phyloP scores from a whole-genome alignment of 2,888 invertebrate species.

The Mystacides longicornis region DNA sequence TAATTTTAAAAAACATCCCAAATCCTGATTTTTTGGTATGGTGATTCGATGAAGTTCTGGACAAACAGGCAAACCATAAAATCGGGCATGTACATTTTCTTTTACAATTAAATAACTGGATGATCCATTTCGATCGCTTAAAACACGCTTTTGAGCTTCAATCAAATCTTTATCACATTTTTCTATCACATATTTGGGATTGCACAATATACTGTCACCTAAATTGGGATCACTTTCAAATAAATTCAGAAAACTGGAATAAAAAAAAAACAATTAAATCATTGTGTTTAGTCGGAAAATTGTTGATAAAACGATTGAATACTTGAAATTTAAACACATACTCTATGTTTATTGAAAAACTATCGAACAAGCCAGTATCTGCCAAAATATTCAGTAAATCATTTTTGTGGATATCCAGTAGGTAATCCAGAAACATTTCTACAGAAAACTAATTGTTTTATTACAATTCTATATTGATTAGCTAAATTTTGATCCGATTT shows the following conservation, averaged over 20 bases:
- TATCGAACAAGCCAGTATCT: conserved; percentile 13
- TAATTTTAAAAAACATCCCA: conserved; percentile 65
- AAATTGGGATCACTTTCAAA: conserved; percentile 61
- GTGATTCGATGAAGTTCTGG: conserved; percentile 58
- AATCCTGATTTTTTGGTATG: conserved; percentile 64
- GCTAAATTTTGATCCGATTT: no score
- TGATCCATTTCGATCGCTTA: conserved; percentile 38
- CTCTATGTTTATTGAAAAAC: conserved; percentile 16
- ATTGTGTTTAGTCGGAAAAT: background rate
- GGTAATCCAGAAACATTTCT: conserved; percentile 19
- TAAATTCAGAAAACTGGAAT: conserved; percentile 59
- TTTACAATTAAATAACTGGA: conserved; percentile 44
- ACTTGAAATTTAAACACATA: conserved; percentile 5
- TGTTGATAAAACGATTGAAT: background rate
- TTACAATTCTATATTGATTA: no score
- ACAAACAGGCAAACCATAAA: conserved; percentile 59
- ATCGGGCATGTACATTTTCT: conserved; percentile 59
- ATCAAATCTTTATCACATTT: conserved; percentile 56
- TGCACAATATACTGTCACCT: conserved; percentile 59
- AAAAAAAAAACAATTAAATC: conserved; percentile 15
- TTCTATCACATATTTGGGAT: conserved; percentile 55
- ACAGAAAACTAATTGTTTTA: no score
- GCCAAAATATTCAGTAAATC: conserved; percentile 18
- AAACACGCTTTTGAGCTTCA: conserved; percentile 52
- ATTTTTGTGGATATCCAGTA: conserved; percentile 13